A percentile compares a stretch with the other conserved stretches of the same genome.
Evolutionary conservation across 2,113 vertebrate species (phyloP).

Genomic region (Tragelaphus scriptus): DNA sequence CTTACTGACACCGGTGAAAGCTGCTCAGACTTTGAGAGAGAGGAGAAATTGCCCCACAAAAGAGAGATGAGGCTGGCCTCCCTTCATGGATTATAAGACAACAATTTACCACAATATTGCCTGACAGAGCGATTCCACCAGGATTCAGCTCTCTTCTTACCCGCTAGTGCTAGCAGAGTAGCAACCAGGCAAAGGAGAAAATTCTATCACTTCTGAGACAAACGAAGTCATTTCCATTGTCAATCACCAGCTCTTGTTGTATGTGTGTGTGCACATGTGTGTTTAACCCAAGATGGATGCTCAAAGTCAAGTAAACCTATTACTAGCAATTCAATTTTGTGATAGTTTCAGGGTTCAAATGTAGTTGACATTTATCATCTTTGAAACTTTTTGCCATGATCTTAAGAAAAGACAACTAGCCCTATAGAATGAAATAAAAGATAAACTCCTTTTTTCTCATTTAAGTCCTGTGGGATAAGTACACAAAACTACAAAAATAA

Average conservation of each 20-base stretch:
- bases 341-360: neutral
- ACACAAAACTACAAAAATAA: constrained; percentile 39
- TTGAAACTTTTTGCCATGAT: neutral
- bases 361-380: neutral
- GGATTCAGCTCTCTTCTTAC: neutral
- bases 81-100: neutral
- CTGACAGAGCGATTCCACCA: neutral
- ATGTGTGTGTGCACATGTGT: fast-evolving
- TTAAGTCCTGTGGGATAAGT: neutral
- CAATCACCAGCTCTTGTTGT: neutral
- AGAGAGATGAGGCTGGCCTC: neutral
- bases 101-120: neutral
- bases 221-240: neutral
- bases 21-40: neutral
- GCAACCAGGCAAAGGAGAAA: neutral
- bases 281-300: neutral
- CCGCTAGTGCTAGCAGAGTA: neutral
- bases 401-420: neutral
- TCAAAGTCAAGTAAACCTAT: neutral
- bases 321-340: neutral
- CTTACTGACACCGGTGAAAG: neutral
- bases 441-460: neutral
- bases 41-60: neutral
- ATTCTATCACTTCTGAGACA: neutral
- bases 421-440: neutral